Base-by-base conservation (phyloP, 1,140 invertebrate genomes). In the Neodiprion lecontei region DNA sequence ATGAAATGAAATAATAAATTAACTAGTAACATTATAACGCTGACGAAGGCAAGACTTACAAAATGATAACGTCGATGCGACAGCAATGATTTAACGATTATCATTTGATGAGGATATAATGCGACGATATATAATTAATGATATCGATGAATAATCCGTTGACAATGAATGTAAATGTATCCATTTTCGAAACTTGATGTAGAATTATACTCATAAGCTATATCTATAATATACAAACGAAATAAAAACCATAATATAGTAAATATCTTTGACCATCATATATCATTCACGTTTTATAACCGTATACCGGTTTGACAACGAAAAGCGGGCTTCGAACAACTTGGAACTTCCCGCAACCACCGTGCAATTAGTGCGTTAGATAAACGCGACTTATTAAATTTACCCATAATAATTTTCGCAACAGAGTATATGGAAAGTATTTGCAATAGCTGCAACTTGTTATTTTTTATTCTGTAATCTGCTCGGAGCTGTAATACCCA, bases 141-240 rank as follows among this genome's bases (percentile, higher is more conserved):
- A 81, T 75, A 81, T 81, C 78, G 83, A 82, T 77, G 80, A 80
- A 86, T 88, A 88, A 88, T 86, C 85, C 85, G 88, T 85, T 88
- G 87, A 87, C 87, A 89, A 88, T 89, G 86, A 89, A 89, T 89
- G 87, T 89, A 89, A 87, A 88, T 89, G 87, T 89, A 89, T 89
- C 87, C 87, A 88, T 87, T 79, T 88, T 87, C 82, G 82, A 88
- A 89, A 88, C 83, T 89, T 87, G 86, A 89, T 89, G 87, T 89
- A 89, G 87, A 89, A 89, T 86, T 89, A 89, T 89, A 89, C 86
- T 87, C 86, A 87, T 88, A 88, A 88, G 87, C 87, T 88, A 87
- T 88, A 88, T 86, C 87, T 88, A 88, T 88, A 83, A 88, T 87
- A 88, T 83, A 86, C 85, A 88, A 85, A 88, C 86, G 85, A 17